Base-by-base conservation (phyloP, 2,797 vertebrate species). In the Eleutherodactylus coqui region DNA sequence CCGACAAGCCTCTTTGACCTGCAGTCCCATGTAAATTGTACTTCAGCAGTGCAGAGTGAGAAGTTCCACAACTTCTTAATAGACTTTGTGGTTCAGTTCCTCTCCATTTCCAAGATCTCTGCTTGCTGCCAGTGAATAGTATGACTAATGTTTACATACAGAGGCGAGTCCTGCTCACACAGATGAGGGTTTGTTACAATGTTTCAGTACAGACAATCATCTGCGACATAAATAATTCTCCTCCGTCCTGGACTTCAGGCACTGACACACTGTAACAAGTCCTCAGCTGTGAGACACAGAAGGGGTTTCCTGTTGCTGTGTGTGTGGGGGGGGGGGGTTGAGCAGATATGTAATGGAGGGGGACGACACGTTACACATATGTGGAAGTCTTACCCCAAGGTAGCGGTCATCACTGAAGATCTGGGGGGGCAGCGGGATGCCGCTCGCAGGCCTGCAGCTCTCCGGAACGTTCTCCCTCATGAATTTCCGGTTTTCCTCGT, bases 391-490 rank as follows among this genome's bases (percentile, higher is more conserved):
- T 91, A 99, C 98, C 96, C 98, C 98, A 0, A 97, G 97, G 87
- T 99, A 99, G 86, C 92, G 95, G 90, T 93, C 91, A 85, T 97
- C 97, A 2, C 96, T 98, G 90, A 99, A 99, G 93, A 99, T 97
- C 93, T 98, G 97, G 9, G 98, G 98, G 0, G 98, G 97, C 73
- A 99, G 92, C 0, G 97, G 97, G 83, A 97, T 96, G 72, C 98
- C 97, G 0, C 93, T 94, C 0, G 95, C 83, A 0, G 98, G 98
- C 83, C 96, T 92, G 67, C 91, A 95, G 80, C 96, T 93, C 80
- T 96, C 96, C 0, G 98, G 98, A 75, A 99, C 94, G 0, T 99
- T 97, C 93, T 98, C 98, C 11, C 97, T 94, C 98, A 99, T 99
- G 96, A 97, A 99, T 89, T 96, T 98, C 88, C 97, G 93, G 92